Base-by-base conservation (phyloP, 2,113 vertebrate genomes). In the Climacteris rufus region DNA sequence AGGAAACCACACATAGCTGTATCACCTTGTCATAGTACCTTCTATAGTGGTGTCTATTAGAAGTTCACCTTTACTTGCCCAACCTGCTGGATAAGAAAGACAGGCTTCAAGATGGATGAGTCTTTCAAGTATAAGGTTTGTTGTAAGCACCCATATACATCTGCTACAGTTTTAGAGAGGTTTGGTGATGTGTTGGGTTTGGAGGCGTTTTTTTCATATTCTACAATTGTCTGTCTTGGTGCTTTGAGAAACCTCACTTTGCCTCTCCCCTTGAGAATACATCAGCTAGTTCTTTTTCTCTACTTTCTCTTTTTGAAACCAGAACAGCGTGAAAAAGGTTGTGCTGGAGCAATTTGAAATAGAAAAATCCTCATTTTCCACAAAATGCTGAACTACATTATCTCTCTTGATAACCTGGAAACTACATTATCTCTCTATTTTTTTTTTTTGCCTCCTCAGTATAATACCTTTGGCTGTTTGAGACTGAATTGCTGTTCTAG, bases 391-490 rank as follows among this genome's bases (percentile, higher is more conserved):
- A 47, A 45, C 24, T 57, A 13, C 2, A 69, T 69, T 47, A 45
- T 16, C 30, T 70, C 2, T 71, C 2, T 10, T 2, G 1, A 14
- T 12, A 40, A 14, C 10, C 28, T 15, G 2, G 7, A 57, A 90
- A 90, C n/a, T n/a, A n/a, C n/a, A n/a, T n/a, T n/a, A n/a, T n/a
- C n/a, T n/a, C n/a, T n/a, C n/a, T n/a, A n/a, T n/a, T n/a, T n/a
- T n/a, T n/a, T n/a, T n/a, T n/a, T n/a, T n/a, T n/a, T n/a, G n/a
- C n/a, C n/a, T n/a, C n/a, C n/a, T n/a, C 11, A 2, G 1, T 13
- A 0, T 12, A 42, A 27, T 4, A 19, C 11, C 15, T 17, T 61
- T 0, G 0, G 2, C 18, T 71, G 3, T 20, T 30, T 33, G 14
- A 9, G 2, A 15, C 9, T 15, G 25, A 59, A 28, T 60, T 54